These are phyloP conservation scores for Cacoxenus indagator DNA, from an alignment of 2,888 invertebrate genomes.

Conservation along the genomic window DNA sequence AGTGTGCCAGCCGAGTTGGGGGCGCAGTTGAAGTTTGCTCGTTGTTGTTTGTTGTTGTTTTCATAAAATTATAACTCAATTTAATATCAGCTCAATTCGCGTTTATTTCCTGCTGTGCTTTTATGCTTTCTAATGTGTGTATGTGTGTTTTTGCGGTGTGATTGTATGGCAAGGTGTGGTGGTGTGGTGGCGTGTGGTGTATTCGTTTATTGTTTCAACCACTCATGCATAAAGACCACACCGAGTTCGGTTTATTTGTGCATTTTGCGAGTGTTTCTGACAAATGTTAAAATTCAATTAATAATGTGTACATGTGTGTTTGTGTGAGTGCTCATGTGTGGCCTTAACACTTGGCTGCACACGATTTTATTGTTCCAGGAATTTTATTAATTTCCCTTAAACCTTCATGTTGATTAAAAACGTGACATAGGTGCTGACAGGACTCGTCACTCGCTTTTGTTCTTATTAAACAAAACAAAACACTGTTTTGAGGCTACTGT, in stretches of 20 bases:
- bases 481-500: too few relatives aligned
- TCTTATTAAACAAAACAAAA: too few relatives aligned
- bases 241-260: not conserved
- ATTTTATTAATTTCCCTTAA: not conserved
- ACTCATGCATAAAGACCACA: not conserved
- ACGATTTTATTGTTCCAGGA: not conserved
- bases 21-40: too few relatives aligned
- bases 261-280: not conserved
- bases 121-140: conserved; percentile 35
- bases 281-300: conserved; percentile 2
- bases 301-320: not conserved
- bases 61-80: conserved; percentile 4
- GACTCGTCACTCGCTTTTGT: too few relatives aligned
- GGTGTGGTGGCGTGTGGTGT: conserved; percentile 5
- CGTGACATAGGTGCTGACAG: too few relatives aligned
- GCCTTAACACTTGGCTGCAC: not conserved
- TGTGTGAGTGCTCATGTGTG: not conserved
- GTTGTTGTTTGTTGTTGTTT: not conserved
- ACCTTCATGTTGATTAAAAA: too few relatives aligned
- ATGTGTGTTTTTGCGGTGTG: not conserved
- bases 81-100: not conserved
- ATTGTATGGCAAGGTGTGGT: too few relatives aligned
- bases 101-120: conserved; percentile 21
- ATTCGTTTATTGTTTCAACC: not conserved
- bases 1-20: too few relatives aligned